Evolutionary conservation across 2,888 invertebrate genomes (phyloP).

Genomic region (Lamellibrachia satsuma): DNA sequence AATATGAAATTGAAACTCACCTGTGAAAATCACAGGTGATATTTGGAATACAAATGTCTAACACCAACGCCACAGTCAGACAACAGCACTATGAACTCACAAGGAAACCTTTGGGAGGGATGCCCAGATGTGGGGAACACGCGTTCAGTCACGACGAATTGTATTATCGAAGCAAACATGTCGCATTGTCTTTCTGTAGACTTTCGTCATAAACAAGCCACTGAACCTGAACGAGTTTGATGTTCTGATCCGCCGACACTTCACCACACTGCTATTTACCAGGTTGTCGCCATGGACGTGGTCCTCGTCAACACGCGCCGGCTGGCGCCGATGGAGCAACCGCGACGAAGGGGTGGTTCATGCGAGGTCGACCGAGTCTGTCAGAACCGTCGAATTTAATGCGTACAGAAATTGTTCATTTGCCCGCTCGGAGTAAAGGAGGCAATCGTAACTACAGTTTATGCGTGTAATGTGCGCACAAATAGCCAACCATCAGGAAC

Average conservation of each 20-base stretch:
- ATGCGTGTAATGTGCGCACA: slow-evolving; percentile 10
- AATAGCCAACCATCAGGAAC: not conserved
- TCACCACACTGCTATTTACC: not conserved
- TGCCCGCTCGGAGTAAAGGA: not conserved
- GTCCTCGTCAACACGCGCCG: not conserved
- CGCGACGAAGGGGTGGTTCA: not conserved
- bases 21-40: not conserved
- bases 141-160: not conserved
- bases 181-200: not conserved
- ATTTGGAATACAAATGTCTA: not conserved
- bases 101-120: not conserved
- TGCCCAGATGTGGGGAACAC: not conserved
- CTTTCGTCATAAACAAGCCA: not conserved
- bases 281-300: not conserved
- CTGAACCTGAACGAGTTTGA: not conserved
- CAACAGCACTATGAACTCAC: not conserved
- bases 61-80: not conserved
- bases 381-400: not conserved
- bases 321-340: not conserved
- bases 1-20: not conserved
- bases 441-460: slow-evolving; percentile 6
- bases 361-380: not conserved
- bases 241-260: not conserved
- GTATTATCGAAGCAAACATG: not conserved
- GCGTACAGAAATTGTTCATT: slow-evolving; percentile 17